phyloP scores from a whole-genome alignment of 2,888 invertebrate species.

The Dendrolimus houi region DNA sequence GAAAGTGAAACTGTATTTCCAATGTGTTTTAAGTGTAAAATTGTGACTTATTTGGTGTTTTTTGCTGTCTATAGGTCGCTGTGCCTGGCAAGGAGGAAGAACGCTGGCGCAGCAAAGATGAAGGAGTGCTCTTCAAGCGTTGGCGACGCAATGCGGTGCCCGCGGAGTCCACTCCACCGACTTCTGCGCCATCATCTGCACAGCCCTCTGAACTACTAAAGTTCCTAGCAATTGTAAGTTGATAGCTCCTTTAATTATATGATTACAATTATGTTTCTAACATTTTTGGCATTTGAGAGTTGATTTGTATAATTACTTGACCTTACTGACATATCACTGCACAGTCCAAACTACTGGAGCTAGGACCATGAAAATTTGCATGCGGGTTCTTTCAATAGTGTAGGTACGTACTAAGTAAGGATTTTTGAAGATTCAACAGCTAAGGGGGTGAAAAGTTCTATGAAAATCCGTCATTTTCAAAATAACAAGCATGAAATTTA shows the following conservation, averaged over 20 bases:
- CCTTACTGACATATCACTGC: too few relatives aligned
- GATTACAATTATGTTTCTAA: background rate
- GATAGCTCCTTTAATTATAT: slow-evolving; percentile 3
- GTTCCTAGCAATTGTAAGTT: slow-evolving; percentile 88
- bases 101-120: slow-evolving; percentile 64
- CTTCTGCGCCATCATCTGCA: slow-evolving; percentile 35
- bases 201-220: slow-evolving; percentile 77
- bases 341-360: too few relatives aligned
- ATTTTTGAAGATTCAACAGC: too few relatives aligned
- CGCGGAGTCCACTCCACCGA: slow-evolving; percentile 34
- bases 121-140: slow-evolving; percentile 62
- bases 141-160: slow-evolving; percentile 55
- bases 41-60: slow-evolving; percentile 55
- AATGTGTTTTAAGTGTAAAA: slow-evolving; percentile 20
- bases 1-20: slow-evolving; percentile 23
- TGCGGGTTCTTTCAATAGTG: too few relatives aligned
- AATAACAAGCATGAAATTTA: too few relatives aligned
- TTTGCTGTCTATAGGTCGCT: slow-evolving; percentile 69
- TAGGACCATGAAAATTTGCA: too few relatives aligned
- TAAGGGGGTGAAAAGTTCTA: too few relatives aligned
- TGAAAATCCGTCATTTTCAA: too few relatives aligned
- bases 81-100: slow-evolving; percentile 68
- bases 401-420: too few relatives aligned
- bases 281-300: too few relatives aligned
- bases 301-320: too few relatives aligned